Evolutionary conservation across 2,113 vertebrate genomes (phyloP).

Genomic region (Sceloporus undulatus): DNA sequence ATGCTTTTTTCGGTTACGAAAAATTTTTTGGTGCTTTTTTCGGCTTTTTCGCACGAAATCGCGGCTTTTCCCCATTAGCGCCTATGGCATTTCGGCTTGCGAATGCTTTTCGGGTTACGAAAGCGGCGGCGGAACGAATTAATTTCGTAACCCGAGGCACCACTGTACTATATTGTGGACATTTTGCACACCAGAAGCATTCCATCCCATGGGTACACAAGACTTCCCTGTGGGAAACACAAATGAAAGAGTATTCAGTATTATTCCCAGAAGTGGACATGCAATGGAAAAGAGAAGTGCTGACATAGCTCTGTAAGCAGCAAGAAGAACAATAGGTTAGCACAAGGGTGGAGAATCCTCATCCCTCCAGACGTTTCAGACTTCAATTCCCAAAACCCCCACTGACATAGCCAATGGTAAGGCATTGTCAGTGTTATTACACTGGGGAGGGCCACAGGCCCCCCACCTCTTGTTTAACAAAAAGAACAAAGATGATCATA

Average conservation of each 20-base stretch:
- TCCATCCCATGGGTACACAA: not conserved
- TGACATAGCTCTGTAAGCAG: slow-evolving; percentile 29
- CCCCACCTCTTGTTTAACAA: not conserved
- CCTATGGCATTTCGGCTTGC: too few relatives aligned
- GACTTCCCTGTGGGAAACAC: not conserved
- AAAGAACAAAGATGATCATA: slow-evolving; percentile 17
- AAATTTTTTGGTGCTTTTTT: too few relatives aligned
- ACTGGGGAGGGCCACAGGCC: not conserved
- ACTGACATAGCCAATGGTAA: not conserved
- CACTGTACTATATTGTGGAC: not conserved
- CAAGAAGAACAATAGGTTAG: slow-evolving; percentile 22
- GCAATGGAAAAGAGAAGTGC: not conserved
- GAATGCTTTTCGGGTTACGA: too few relatives aligned
- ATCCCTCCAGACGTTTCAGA: not conserved
- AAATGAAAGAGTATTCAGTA: not conserved
- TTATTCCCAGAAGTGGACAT: slow-evolving; percentile 48
- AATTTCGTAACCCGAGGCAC: too few relatives aligned
- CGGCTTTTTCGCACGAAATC: too few relatives aligned
- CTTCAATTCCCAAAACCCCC: not conserved
- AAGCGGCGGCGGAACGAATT: too few relatives aligned
- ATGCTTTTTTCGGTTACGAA: too few relatives aligned
- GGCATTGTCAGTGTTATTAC: not conserved
- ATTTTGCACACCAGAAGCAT: not conserved
- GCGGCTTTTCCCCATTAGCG: too few relatives aligned
- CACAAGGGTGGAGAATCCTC: not conserved